These are phyloP conservation scores for Dasysyrphus albostriatus DNA, from an alignment of 2,888 invertebrate genomes.

Conservation along the genomic window DNA sequence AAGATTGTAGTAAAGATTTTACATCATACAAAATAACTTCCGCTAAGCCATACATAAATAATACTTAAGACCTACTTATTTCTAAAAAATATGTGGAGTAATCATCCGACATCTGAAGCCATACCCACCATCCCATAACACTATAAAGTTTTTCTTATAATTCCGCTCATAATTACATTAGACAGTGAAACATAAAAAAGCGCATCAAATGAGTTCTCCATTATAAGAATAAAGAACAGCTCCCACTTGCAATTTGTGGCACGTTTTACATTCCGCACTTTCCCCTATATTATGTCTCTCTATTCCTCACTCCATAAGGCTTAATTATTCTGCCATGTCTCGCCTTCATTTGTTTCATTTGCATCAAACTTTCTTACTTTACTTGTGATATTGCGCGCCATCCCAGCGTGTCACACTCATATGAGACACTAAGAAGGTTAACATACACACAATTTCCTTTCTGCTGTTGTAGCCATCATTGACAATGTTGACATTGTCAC, in stretches of 20 bases:
- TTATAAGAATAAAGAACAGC: conserved; percentile 27
- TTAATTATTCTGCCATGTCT: conserved; percentile 42
- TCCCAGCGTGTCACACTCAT: conserved; percentile 60
- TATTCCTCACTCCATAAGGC: background rate
- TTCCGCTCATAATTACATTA: conserved; percentile 29
- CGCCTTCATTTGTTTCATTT: conserved; percentile 54
- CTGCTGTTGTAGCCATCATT: conserved; percentile 2
- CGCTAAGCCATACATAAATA: conserved; percentile 2
- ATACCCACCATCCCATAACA: background rate
- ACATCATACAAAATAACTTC: background rate
- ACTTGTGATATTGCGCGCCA: conserved; percentile 40
- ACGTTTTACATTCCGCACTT: background rate
- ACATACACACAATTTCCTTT: conserved; percentile 44
- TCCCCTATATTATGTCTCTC: background rate
- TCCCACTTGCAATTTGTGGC: conserved; percentile 20
- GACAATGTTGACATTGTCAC: conserved; percentile 42
- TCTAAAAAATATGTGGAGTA: conserved; percentile 21
- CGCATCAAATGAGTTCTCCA: conserved; percentile 30
- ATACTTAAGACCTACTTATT: conserved; percentile 19
- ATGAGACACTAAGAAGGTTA: conserved; percentile 63
- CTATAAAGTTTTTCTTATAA: conserved; percentile 15
- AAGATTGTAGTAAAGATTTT: background rate
- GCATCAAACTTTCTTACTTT: conserved; percentile 48
- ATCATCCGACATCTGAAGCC: conserved; percentile 14
- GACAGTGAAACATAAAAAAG: conserved; percentile 21